These are phyloP conservation scores for Gila robusta DNA, from an alignment of 2,797 vertebrate genomes.

Conservation along the genomic window DNA sequence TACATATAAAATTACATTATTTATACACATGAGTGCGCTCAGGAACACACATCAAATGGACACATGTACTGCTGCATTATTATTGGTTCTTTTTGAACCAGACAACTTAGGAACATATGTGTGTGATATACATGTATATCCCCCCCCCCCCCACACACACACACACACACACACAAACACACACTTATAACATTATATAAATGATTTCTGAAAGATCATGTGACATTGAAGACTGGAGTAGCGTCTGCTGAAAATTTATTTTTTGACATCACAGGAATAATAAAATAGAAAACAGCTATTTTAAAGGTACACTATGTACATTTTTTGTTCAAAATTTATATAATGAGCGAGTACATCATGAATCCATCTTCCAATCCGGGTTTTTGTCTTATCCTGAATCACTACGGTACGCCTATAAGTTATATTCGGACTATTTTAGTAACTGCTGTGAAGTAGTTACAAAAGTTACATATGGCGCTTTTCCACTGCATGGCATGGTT, in stretches of 20 bases:
- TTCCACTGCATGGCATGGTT: too few species aligned
- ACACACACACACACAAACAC: too few species aligned
- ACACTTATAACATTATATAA: neutral
- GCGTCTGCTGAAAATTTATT: neutral
- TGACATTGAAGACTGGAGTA: neutral
- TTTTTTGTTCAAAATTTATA: neutral
- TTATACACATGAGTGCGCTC: slow-evolving; percentile 36
- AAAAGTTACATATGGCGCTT: neutral
- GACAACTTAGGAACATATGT: neutral
- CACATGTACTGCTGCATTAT: neutral
- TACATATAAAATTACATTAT: slow-evolving; percentile 46
- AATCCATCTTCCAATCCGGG: neutral
- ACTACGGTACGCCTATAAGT: neutral
- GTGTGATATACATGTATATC: neutral
- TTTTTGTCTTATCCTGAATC: neutral
- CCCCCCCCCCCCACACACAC: neutral
- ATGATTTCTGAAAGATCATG: neutral
- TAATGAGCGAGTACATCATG: neutral
- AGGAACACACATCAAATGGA: slow-evolving; percentile 11
- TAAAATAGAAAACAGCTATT: neutral
- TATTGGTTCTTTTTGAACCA: slow-evolving; percentile 13
- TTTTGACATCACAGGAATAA: neutral
- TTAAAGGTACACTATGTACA: neutral
- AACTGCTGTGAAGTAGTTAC: neutral
- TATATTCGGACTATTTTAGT: neutral